A percentile compares a stretch with the other conserved stretches of the same genome.
phyloP scores from a whole-genome alignment of 2,113 vertebrate species.

The Rhinopomastus cyanomelas region DNA sequence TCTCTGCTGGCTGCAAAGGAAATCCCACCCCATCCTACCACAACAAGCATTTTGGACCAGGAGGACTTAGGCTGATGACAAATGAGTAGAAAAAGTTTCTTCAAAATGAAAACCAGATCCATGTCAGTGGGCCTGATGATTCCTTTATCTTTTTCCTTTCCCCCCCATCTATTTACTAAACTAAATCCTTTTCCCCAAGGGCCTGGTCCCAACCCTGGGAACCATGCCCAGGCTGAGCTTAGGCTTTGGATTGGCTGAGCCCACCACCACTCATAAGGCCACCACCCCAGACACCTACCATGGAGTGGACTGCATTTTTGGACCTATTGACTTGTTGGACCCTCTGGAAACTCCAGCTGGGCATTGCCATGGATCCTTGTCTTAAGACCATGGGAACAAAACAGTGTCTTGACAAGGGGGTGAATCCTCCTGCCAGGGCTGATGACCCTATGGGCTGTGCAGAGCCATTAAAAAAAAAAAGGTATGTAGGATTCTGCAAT shows the following conservation, averaged over 20 bases:
- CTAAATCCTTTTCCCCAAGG: not conserved
- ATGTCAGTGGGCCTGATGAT: not conserved
- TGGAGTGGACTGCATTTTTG: accelerated
- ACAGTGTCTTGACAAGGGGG: not conserved
- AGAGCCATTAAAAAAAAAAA: not conserved
- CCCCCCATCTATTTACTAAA: not conserved
- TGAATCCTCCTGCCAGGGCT: accelerated
- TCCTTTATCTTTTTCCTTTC: not conserved
- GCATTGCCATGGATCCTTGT: accelerated
- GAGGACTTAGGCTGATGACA: not conserved
- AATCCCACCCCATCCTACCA: not conserved
- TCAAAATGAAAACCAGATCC: conserved; percentile 7
- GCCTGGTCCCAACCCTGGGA: not conserved
- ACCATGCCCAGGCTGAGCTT: not conserved
- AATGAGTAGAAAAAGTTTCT: not conserved
- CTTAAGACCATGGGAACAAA: not conserved
- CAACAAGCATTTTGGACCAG: not conserved
- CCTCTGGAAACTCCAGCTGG: not conserved
- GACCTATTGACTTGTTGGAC: not conserved
- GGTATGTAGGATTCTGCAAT: not conserved
- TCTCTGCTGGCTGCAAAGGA: not conserved
- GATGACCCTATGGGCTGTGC: not conserved
- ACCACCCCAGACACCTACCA: not conserved
- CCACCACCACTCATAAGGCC: not conserved
- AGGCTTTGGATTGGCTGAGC: not conserved